phyloP scores from a whole-genome alignment of 2,113 vertebrate species.

The Micronycteris hirsuta region DNA sequence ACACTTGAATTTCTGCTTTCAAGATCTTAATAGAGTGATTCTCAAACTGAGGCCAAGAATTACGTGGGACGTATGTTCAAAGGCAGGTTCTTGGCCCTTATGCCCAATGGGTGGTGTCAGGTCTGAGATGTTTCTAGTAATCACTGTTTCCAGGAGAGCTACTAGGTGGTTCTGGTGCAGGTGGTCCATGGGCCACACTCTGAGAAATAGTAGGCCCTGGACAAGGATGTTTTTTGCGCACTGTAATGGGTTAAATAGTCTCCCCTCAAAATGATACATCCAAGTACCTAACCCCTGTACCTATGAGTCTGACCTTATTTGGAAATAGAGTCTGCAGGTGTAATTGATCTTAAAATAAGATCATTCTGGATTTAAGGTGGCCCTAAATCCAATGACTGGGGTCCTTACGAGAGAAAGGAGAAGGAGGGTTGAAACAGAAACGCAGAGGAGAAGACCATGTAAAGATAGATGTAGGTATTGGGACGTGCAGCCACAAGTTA shows the following conservation, averaged over 20 bases:
- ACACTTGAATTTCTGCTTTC: background rate
- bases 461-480: background rate
- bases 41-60: background rate
- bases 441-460: background rate
- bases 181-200: background rate
- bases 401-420: background rate
- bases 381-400: background rate
- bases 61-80: background rate
- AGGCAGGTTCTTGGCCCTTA: background rate
- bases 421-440: background rate
- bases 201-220: background rate
- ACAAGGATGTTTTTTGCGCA: background rate
- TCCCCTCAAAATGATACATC: background rate
- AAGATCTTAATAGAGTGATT: background rate
- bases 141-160: background rate
- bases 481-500: background rate
- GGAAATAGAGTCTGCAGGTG: background rate
- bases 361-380: background rate
- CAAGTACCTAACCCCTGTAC: background rate
- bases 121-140: background rate
- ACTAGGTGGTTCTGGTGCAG: background rate
- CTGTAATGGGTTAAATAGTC: background rate
- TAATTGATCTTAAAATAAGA: background rate
- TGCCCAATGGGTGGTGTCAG: background rate
- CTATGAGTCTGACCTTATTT: background rate